Base-by-base conservation (phyloP, 92 coral and sea anemone species). In the Palythoa heliodiscus region DNA sequence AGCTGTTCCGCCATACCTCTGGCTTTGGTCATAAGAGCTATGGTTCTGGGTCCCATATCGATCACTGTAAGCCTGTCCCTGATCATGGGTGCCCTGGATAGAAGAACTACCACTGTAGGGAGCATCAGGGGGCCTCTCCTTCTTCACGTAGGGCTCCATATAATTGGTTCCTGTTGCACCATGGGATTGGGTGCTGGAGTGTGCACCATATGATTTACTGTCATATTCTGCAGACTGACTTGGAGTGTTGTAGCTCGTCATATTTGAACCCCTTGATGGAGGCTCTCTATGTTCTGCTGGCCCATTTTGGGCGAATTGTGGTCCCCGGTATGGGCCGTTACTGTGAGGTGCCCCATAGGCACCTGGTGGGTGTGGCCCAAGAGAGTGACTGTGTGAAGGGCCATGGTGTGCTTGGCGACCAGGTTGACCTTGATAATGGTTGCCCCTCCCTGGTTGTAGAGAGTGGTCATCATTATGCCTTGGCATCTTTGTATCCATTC, bases 281-380 rank as follows among this genome's bases (percentile, higher is more conserved):
- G 73, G 17, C 38, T 25, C 37, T 22, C 57, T 61, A 4, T 15
- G 5, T 19, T 35, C 67, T 78, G 81, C 29, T 20, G 79, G 88
- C 37, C 66, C 77, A 57, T 63, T 67, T 16, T 77, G 52, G 78
- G 84, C 43, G 77, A 40, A 52, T n/a, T 57, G 58, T 12, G n/a
- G 37, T 52, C 53, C 75, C 25, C 55, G 61, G 29, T 70, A 66
- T 38, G 75, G 77, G 13, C 68, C 67, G 52, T 22, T 29, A 15
- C 19, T 83, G 68, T 37, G 52, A 52, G 50, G 68, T 60, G 69
- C 78, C 15, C 71, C 71, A 53, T 43, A 82, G 57, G 69, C 50
- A 87, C 86, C 61, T 69, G 70, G 77, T 77, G 82, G 89, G 22
- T 37, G 40, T 3, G 85, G 89, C 48, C 76, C 85, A 55, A 16